Conservation (phyloP, 2,797 vertebrate genomes). For the Catostomus latipinnis region DNA sequence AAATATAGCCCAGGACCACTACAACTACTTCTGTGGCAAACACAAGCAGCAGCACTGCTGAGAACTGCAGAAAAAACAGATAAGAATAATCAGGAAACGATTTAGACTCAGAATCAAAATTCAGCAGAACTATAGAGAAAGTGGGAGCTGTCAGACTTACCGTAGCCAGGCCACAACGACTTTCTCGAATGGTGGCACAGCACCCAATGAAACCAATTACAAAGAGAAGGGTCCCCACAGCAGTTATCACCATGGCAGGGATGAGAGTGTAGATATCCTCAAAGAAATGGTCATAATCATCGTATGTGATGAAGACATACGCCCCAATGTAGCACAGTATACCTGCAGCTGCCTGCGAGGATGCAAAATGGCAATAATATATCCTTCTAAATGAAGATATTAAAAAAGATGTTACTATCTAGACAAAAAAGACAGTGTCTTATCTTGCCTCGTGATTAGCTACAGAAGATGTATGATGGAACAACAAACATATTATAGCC, state of each 20-base stretch:
- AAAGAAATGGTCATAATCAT: constrained; percentile 97
- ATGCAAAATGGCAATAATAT: not conserved
- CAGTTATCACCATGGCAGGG: constrained; percentile 92
- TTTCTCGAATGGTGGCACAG: constrained; percentile 95
- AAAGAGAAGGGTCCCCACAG: constrained; percentile 91
- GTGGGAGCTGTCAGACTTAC: constrained; percentile 68
- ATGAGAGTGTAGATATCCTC: constrained; percentile 94
- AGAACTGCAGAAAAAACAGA: constrained; percentile 43
- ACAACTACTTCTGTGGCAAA: constrained; percentile 95
- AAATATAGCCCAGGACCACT: constrained; percentile 95
- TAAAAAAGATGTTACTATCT: no score
- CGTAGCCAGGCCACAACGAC: constrained; percentile 91
- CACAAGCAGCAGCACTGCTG: constrained; percentile 88
- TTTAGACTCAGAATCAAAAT: not conserved
- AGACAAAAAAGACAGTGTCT: no score
- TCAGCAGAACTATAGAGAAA: not conserved
- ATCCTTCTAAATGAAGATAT: constrained; percentile 17
- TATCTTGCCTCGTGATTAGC: no score
- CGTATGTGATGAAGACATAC: constrained; percentile 97
- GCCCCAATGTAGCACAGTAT: constrained; percentile 96
- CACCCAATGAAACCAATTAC: constrained; percentile 95
- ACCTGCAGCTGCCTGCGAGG: constrained; percentile 88
- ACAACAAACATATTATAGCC: no score
- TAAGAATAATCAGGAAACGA: not conserved
- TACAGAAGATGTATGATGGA: no score